Conservation (phyloP, 2,888 invertebrate species). For the Cheiracanthium punctorium region DNA sequence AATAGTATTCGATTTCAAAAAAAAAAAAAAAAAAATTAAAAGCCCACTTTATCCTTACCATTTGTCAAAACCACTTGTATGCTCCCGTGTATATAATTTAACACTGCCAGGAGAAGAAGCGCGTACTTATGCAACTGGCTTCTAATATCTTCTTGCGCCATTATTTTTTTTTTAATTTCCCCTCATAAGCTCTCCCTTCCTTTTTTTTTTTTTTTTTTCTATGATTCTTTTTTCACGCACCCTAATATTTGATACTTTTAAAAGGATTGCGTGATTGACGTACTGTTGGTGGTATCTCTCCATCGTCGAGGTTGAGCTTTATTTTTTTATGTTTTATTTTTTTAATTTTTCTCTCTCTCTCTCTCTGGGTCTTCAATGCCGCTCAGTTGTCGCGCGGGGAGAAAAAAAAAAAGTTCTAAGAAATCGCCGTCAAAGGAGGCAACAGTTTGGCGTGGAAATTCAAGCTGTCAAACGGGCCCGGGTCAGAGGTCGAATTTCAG, state of each 20-base stretch:
- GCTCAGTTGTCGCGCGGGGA: conserved; percentile 28
- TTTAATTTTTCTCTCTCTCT: conserved; percentile 27
- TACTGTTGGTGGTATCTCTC: conserved; percentile 44
- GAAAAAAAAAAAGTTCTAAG: conserved; percentile 27
- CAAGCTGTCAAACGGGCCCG: neutral
- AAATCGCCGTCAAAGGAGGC: conserved; percentile 13
- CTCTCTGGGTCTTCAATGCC: conserved; percentile 21
- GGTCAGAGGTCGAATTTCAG: conserved; percentile 4
- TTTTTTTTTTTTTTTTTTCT: neutral
- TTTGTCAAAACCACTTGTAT: too few species aligned
- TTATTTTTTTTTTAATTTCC: too few species aligned
- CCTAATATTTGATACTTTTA: neutral
- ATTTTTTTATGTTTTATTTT: too few species aligned
- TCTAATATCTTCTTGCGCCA: neutral
- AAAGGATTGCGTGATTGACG: conserved; percentile 39
- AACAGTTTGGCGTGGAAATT: conserved; percentile 8
- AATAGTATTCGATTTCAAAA: too few species aligned
- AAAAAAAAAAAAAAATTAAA: too few species aligned
- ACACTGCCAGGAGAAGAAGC: too few species aligned
- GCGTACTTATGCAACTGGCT: neutral
- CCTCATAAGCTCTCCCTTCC: too few species aligned
- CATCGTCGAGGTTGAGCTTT: conserved; percentile 22
- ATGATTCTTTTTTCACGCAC: neutral
- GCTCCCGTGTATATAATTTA: too few species aligned
- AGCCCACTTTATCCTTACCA: too few species aligned